These are phyloP conservation scores for Polypterus bichir DNA, from an alignment of 2,113 vertebrate species.

Conservation along the genomic window DNA sequence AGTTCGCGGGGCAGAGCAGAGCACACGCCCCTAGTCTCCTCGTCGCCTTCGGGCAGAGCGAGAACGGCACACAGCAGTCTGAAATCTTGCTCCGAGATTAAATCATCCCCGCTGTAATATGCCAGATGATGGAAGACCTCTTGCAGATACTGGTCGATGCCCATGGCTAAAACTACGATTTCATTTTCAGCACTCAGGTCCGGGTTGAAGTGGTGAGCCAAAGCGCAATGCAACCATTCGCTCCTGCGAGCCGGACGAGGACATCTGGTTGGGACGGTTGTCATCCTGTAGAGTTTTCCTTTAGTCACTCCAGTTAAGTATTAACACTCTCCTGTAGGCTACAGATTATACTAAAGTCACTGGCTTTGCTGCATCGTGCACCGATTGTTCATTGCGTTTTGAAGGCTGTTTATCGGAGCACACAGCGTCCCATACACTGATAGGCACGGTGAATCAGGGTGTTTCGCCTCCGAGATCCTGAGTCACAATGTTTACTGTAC, in stretches of 20 bases:
- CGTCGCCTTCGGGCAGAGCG: conserved; percentile 17
- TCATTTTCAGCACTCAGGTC: conserved; percentile 45
- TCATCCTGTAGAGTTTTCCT: too few species aligned
- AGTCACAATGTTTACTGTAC: too few species aligned
- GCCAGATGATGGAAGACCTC: conserved; percentile 59
- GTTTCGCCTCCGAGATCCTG: too few species aligned
- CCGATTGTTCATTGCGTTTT: too few species aligned
- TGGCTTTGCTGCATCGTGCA: too few species aligned
- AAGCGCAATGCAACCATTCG: conserved; percentile 49
- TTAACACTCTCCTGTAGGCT: too few species aligned
- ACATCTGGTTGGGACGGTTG: neutral
- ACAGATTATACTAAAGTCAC: too few species aligned
- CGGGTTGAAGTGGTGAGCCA: conserved; percentile 43
- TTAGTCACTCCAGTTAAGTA: too few species aligned
- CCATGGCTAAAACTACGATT: conserved; percentile 51
- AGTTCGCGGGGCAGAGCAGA: conserved; percentile 32
- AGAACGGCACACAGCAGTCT: conserved; percentile 41
- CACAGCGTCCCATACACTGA: too few species aligned
- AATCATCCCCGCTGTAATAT: conserved; percentile 29
- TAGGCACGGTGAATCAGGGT: too few species aligned
- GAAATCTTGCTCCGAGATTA: conserved; percentile 48
- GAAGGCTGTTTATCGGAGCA: too few species aligned
- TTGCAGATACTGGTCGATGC: conserved; percentile 58
- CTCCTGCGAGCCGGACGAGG: conserved; percentile 40
- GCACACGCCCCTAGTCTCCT: conserved; percentile 20